Percentiles rank a stretch among this genome's conserved stretches.
Evolutionary conservation across 2,113 vertebrate genomes (phyloP).

Genomic region (Hyla sarda): DNA sequence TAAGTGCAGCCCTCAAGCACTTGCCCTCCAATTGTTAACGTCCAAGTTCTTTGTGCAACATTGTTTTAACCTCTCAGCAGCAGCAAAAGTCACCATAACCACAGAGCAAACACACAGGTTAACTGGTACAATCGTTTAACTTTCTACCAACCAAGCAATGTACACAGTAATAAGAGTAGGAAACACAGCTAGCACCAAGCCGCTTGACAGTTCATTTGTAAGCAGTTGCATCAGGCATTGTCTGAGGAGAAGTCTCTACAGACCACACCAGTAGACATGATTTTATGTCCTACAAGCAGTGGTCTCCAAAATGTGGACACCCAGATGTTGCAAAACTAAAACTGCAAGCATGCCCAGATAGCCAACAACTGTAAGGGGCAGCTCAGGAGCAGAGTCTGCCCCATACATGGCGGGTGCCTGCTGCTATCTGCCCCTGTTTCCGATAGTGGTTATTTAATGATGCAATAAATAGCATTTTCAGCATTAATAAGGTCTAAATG

Average conservation of each 20-base stretch:
- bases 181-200: not conserved
- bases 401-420: no score
- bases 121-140: not conserved
- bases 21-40: slow-evolving; percentile 21
- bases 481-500: no score
- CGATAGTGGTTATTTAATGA: no score
- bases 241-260: not conserved
- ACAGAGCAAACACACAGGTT: slow-evolving; percentile 24
- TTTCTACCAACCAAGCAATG: not conserved
- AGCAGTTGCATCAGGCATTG: not conserved
- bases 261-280: not conserved
- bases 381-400: no score
- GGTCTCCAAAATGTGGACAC: no score
- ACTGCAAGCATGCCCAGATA: no score
- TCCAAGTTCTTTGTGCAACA: slow-evolving; percentile 1
- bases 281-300: no score
- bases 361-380: no score
- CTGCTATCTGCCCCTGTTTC: no score
- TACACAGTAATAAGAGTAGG: not conserved
- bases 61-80: slow-evolving; percentile 5
- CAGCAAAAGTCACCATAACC: slow-evolving; percentile 27
- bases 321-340: no score
- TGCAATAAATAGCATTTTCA: no score
- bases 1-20: slow-evolving; percentile 49
- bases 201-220: not conserved